Percentiles rank a stretch among this genome's conserved stretches.
Conservation (phyloP, 1,140 invertebrate genomes). For the Agrypnia vestita region DNA sequence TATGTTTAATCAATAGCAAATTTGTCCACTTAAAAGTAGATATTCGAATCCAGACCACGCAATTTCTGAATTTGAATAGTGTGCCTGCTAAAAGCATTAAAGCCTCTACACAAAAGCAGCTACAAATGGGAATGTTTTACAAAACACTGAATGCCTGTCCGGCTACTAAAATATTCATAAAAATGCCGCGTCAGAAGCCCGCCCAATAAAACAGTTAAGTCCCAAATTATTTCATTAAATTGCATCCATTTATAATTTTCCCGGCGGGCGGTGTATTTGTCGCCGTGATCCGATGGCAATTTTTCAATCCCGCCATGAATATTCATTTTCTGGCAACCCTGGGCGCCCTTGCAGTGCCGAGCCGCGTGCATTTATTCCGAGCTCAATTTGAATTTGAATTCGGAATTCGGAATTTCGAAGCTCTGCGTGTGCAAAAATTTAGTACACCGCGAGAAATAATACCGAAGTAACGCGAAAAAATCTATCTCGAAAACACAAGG, state of each 20-base stretch:
- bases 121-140: constrained; percentile 27
- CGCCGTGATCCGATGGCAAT: constrained; percentile 60
- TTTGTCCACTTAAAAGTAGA: no score
- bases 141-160: constrained; percentile 10
- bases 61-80: no score
- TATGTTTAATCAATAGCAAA: no score
- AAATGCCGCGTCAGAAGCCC: constrained; percentile 32
- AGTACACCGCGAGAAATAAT: neutral
- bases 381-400: constrained; percentile 26
- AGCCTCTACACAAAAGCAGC: neutral
- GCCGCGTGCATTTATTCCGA: constrained; percentile 43
- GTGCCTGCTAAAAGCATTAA: no score
- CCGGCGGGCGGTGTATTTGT: constrained; percentile 57
- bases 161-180: constrained; percentile 42
- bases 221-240: constrained; percentile 56
- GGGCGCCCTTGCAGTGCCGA: constrained; percentile 47
- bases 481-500: neutral
- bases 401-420: constrained; percentile 11
- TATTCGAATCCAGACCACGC: no score
- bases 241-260: constrained; percentile 57
- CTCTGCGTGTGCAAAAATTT: neutral
- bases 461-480: neutral
- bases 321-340: constrained; percentile 58
- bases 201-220: constrained; percentile 54
- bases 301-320: constrained; percentile 61